Evolutionary conservation across 2,797 vertebrate species (phyloP).

Genomic region (Etheostoma perlongum): DNA sequence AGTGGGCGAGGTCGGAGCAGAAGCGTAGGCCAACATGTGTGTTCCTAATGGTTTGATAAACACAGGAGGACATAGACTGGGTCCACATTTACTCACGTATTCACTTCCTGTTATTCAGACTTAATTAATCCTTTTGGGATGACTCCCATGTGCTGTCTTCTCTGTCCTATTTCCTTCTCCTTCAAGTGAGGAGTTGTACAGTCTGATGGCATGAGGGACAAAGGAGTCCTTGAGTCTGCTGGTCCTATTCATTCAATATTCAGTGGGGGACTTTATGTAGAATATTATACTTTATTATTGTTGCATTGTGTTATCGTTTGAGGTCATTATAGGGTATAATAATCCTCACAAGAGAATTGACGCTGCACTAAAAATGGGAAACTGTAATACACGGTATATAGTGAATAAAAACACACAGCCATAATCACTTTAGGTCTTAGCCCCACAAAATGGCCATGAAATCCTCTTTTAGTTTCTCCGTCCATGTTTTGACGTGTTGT

Average conservation of each 20-base stretch:
- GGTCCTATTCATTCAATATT: no score
- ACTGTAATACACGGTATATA: rapidly evolving
- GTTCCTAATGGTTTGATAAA: neutral
- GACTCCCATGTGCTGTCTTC: no score
- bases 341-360: neutral
- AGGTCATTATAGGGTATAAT: neutral
- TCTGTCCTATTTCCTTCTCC: no score
- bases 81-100: neutral
- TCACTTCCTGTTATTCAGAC: neutral
- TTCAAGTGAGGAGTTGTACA: no score
- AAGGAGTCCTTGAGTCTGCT: no score
- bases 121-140: no score
- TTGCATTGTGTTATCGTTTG: neutral
- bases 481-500: neutral
- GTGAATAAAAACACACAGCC: no score
- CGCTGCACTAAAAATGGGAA: no score
- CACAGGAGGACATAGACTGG: neutral
- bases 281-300: neutral
- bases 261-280: no score
- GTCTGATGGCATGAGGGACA: no score
- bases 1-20: neutral
- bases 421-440: neutral
- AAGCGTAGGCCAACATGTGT: neutral
- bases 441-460: neutral
- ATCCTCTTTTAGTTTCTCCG: neutral